phyloP scores from a whole-genome alignment of 2,113 vertebrate species.

The Meriones unguiculatus region DNA sequence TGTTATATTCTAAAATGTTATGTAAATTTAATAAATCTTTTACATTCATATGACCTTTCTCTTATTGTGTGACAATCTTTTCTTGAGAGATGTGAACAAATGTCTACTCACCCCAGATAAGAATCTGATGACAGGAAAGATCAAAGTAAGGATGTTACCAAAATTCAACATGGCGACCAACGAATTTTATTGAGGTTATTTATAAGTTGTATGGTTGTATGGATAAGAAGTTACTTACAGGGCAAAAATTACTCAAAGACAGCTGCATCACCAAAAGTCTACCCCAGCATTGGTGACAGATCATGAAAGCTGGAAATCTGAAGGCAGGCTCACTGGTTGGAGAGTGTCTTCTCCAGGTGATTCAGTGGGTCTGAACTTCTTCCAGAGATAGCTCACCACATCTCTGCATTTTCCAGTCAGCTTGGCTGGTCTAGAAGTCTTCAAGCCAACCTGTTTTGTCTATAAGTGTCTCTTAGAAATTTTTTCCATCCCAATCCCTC shows the following conservation, averaged over 20 bases:
- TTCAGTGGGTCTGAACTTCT: neutral
- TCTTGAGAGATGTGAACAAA: neutral
- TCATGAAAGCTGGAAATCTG: neutral
- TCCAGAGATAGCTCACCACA: neutral
- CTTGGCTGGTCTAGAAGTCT: neutral
- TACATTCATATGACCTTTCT: neutral
- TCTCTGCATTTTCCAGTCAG: neutral
- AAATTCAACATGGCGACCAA: neutral
- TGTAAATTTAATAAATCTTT: constrained; percentile 38
- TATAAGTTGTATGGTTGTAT: neutral
- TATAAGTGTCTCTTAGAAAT: neutral
- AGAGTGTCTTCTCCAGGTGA: neutral
- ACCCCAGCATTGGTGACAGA: neutral
- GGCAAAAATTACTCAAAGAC: neutral
- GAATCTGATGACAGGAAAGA: neutral
- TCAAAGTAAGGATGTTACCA: neutral
- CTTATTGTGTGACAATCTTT: neutral
- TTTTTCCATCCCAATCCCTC: too few relatives aligned
- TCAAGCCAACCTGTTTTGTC: neutral
- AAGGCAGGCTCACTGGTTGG: neutral
- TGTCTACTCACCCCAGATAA: neutral
- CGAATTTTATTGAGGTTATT: neutral
- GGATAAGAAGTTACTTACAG: neutral
- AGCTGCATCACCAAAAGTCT: neutral
- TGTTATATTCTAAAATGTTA: neutral